Evolutionary conservation across 2,113 vertebrate genomes (phyloP), one percentile per base, ranked within the genome.

Genomic region (Hippocampus zosterae): DNA sequence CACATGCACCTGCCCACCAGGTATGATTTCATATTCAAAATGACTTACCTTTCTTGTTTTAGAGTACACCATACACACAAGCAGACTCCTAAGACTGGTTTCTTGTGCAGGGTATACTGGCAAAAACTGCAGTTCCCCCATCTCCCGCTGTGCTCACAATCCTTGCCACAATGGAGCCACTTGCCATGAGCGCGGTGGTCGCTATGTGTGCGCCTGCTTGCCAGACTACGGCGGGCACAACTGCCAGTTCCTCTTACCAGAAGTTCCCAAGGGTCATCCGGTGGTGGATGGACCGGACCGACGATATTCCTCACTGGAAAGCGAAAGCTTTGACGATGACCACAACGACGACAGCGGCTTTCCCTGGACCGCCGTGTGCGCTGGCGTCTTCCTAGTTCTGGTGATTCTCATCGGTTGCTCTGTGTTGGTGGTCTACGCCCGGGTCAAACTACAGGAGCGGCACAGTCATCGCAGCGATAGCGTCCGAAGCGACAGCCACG

Each of bases 151-250:
- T 0, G 90, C 93, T 65, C 96, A 98, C 56, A 93, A 91, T 68
- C 97, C 96, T 5, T 99, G 97, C 85, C 96, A 98, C 88, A 99
- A 99, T 0, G 97, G 96, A 62, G 97, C 95, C 74, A 98, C 96
- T 50, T 99, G 97, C 91, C 95, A 99, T 0, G 95, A 99, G 65
- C 90, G 95, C 18, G 94, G 91, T 59, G 91, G 89, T 56, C 96
- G 95, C 69, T 98, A 97, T 0, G 90, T 96, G 72, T 99, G 97
- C 0, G 94, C 96, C 75, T 99, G 97, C 0, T 92, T 94, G 48
- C 93, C 86, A 0, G 94, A 95, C 19, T 99, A 98, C 0, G 97
- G 96, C 0, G 97, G 97, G 10, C 94, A 92, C 79, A 98, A 98
- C 89, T 99, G 97, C 88, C 96, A 99, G 84, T 98, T 98, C 59